phyloP scores from a whole-genome alignment of 2,113 vertebrate genomes.

The Asarcornis scutulata region DNA sequence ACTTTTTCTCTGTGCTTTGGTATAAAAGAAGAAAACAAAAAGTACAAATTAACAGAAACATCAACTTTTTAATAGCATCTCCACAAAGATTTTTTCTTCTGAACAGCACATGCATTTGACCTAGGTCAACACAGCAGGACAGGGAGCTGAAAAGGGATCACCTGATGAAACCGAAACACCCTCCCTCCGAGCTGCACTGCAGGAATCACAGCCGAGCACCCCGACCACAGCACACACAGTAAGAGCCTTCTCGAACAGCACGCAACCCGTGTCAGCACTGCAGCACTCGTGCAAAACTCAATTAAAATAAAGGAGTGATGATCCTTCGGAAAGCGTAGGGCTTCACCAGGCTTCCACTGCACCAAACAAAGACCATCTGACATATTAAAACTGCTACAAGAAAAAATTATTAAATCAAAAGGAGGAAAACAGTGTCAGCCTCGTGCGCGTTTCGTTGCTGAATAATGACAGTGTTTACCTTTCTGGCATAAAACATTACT shows the following conservation, averaged over 20 bases:
- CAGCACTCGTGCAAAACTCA: not conserved
- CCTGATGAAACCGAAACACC: conserved; percentile 33
- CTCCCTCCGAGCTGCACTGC: not conserved
- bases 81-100: not conserved
- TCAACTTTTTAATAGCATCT: not conserved
- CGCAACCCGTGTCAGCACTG: conserved; percentile 41
- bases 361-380: not conserved
- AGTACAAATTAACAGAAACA: not conserved
- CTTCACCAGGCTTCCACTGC: conserved; percentile 19
- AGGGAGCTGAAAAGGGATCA: conserved; percentile 29
- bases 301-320: conserved; percentile 35
- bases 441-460: not conserved
- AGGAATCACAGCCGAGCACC: conserved; percentile 29
- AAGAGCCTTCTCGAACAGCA: conserved; percentile 39
- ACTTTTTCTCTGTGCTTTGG: not conserved
- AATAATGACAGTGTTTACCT: conserved; percentile 72
- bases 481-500: conserved; percentile 54
- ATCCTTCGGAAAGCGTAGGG: not conserved
- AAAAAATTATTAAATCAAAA: conserved; percentile 67
- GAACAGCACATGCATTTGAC: not conserved
- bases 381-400: not conserved
- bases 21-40: not conserved
- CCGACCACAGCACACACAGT: not conserved
- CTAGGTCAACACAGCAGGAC: not conserved
- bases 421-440: conserved; percentile 54